phyloP scores from a whole-genome alignment of 2,113 vertebrate species.

The Sylvilagus bachmani region DNA sequence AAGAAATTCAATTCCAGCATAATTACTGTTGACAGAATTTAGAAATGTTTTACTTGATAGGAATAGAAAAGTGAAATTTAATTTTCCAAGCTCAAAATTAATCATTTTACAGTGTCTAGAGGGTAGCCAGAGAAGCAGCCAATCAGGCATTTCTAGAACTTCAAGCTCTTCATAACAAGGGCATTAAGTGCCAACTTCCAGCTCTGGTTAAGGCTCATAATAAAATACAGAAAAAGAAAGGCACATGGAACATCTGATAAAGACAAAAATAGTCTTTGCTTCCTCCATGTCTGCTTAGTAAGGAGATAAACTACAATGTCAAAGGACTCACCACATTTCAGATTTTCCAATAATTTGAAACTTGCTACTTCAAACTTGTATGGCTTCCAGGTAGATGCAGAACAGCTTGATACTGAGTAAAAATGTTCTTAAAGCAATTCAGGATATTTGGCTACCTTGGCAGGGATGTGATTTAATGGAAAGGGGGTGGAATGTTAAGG shows the following conservation, averaged over 20 bases:
- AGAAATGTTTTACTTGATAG: constrained; percentile 21
- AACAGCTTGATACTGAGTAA: not conserved
- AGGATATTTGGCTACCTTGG: not conserved
- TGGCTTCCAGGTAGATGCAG: not conserved
- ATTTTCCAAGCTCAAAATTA: constrained; percentile 56
- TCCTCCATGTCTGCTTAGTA: not conserved
- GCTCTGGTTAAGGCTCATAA: not conserved
- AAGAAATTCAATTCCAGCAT: constrained; percentile 8
- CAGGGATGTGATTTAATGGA: not conserved
- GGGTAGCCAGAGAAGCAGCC: not conserved
- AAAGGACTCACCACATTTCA: constrained; percentile 37
- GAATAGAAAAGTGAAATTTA: constrained; percentile 57
- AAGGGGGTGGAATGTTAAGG: constrained; percentile 6
- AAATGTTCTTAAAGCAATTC: constrained; percentile 55
- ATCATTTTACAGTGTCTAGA: constrained; percentile 41
- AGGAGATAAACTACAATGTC: constrained; percentile 7
- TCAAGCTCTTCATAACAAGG: constrained; percentile 19
- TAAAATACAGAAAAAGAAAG: constrained; percentile 37
- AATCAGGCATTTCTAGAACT: constrained; percentile 16
- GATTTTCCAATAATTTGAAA: constrained; percentile 48
- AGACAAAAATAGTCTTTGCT: not conserved
- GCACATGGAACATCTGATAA: not conserved
- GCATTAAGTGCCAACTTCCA: constrained; percentile 21
- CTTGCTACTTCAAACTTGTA: not conserved
- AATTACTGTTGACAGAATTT: constrained; percentile 26